Base-by-base conservation (phyloP, 2,888 invertebrate species). In the Eupeodes luniger region DNA sequence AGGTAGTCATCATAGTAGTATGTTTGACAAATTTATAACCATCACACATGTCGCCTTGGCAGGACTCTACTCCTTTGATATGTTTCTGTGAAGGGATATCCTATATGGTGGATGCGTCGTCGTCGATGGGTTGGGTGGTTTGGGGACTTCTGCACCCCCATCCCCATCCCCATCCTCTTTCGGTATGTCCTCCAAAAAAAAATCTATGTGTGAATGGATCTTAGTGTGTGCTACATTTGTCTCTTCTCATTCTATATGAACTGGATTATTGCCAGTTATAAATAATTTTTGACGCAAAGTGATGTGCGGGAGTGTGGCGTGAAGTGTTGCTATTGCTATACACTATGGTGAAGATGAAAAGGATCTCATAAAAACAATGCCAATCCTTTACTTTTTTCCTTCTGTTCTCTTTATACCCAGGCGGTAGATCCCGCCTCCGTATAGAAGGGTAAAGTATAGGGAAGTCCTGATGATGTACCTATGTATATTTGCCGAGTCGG, bases 211-310 rank as follows among this genome's bases (percentile, higher is more conserved):
- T 62, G 74, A 82, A 82, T 85, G 85, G 81, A 79, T 83, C 84
- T 76, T 81, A 72, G 57, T 57, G 69, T 85, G 84, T 64, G 85
- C 70, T 81, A 85, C 85, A 88, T 85, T 88, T 85, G 81, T 85
- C 84, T 86, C 85, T 34, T 34, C 57, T 72, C 72, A 70, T 72
- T 34, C 72, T 88, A 78, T 85, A 85, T 88, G 88, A 88, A 88
- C 81, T 88, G 88, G 88, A 88, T 88, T 88, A 88, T 88, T 88
- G 85, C 81, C 85, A 69, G 88, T 88, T 84, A 88, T 88, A 88
- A 88, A 88, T 88, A 88, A 88, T 88, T 88, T 88, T 85, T 85
- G 88, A 88, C 85, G 78, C 78, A 81, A 81, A 81, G 85, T 87
- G 84, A 87, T 83, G 86, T 79, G 83, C 79, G 44, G 67, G 49